Evolutionary conservation across 2,888 invertebrate genomes (phyloP), one percentile per base, ranked within the genome.

Genomic region (Julus scandinavius): DNA sequence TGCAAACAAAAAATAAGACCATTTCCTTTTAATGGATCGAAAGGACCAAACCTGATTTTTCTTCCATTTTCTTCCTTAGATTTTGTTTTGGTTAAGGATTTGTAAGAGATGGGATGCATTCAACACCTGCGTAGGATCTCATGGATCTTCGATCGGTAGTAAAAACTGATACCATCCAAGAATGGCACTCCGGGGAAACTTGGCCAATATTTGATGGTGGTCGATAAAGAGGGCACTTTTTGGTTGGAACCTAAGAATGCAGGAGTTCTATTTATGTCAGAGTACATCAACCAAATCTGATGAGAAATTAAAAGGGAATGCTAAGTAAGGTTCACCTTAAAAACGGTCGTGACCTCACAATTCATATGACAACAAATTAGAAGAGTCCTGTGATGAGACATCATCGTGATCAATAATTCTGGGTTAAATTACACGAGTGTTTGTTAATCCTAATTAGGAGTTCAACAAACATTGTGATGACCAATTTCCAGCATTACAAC

Each of bases 101-200:
- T 63, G 20, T 63, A n/a, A 63, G 20, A 63, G 17, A 63, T 20
- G 6, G 9, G 63, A 63, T 63, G 63, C 63, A 20, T 63, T 63
- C 63, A 63, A 20, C 63, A 63, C 20, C 63, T 63, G 63, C 20
- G 63, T 20, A 20, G 20, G 6, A 63, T 63, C 63, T 63, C 63
- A 63, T 63, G 63, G 63, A 63, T 63, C 63, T 63, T 63, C 63
- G 63, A 63, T 63, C 63, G 63, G 20, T 9, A 63, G 63, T 63
- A 7, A 63, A 29, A 63, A 63, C 63, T 63, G 63, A 20, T 63
- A 20, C 20, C 63, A 63, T 63, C 63, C 0, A 20, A n/a, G 20
- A 63, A 63, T 63, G n/a, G 63, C 20, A 63, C 63, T 20, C 63
- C 17, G 63, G 20, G 20, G 63, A 63, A 63, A 7, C 29, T 63